A percentile compares a stretch with the other conserved stretches of the same genome.
Conservation (phyloP, 2,113 vertebrate species). For the Seriola rivoliana region DNA sequence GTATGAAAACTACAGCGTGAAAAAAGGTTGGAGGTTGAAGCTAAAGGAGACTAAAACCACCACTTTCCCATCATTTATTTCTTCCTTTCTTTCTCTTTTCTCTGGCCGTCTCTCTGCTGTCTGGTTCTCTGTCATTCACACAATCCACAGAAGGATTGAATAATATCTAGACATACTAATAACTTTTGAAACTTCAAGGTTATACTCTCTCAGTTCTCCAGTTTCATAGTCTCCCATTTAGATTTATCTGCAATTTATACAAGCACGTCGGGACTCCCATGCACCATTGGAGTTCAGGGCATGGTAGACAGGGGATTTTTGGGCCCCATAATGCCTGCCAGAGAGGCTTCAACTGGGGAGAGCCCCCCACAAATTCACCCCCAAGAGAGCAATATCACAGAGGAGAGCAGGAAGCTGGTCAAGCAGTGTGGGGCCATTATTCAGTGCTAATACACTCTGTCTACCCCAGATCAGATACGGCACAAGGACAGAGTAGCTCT, state of each 20-base stretch:
- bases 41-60: conserved; percentile 47
- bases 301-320: conserved; percentile 48
- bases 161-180: conserved; percentile 53
- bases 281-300: conserved; percentile 49
- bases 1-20: conserved; percentile 61
- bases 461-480: conserved; percentile 80
- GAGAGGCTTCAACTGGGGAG: conserved; percentile 53
- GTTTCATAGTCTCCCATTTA: conserved; percentile 56
- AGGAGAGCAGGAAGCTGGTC: conserved; percentile 74
- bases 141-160: conserved; percentile 47
- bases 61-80: conserved; percentile 48
- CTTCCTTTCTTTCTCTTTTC: conserved; percentile 1
- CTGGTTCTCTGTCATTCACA: conserved; percentile 38
- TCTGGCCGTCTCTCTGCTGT: background rate
- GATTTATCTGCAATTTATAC: conserved; percentile 70
- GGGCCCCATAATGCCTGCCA: conserved; percentile 57
- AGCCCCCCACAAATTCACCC: conserved; percentile 57
- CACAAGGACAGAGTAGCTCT: conserved; percentile 78
- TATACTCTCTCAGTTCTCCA: conserved; percentile 39
- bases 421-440: conserved; percentile 77
- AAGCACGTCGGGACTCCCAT: conserved; percentile 46
- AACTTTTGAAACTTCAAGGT: conserved; percentile 64
- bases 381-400: conserved; percentile 74
- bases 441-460: conserved; percentile 83
- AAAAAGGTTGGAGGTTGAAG: conserved; percentile 54